Evolutionary conservation across 2,113 vertebrate genomes (phyloP), one percentile per base, ranked within the genome.

Genomic region (Alexandromys fortis): DNA sequence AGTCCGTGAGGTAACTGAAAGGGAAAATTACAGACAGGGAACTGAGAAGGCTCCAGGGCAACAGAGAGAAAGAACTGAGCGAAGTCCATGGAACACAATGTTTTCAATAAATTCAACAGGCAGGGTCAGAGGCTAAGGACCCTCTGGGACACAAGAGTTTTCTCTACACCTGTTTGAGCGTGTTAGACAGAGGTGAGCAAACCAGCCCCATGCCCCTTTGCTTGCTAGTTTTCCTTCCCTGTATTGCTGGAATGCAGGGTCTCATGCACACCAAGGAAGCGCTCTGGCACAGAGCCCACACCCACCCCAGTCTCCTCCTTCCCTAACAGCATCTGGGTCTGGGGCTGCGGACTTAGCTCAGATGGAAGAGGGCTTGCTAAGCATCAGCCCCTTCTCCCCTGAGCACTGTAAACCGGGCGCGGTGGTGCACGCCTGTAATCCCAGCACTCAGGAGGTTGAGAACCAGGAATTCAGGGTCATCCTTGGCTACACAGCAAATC

Each of bases 141-240:
- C 16, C 63, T 28, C 24, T 0, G 0, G 0, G 26, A 14, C 63
- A 65, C 81, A 42, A 45, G 52, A 24, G 24, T 47, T 88, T 47
- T 68, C 4, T 47, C 13, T 83, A 28, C 5, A 3, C 35, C 8
- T 5, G 47, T 85, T n/a, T 30, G 17, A 5, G 35, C 7, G 12
- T 22, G 75, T 77, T 4, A 4, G 1, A 52, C 47, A 19, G 82
- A 19, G 5, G 10, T 4, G 11, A 47, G 42, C 61, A 68, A 49
- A 35, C 24, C 14, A 63, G 6, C 38, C 24, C 81, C n/a, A 63
- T 7, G 58, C 24, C 58, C 24, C 33, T 38, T 26, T 0, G 24
- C 61, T 67, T 47, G 7, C 55, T 63, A 19, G 12, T 24, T 30
- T 63, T 28, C 22, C 61, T 65, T 10, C 24, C 26, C 38, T 52